phyloP scores from a whole-genome alignment of 2,888 invertebrate species.

The Pristionchus entomophagus region DNA sequence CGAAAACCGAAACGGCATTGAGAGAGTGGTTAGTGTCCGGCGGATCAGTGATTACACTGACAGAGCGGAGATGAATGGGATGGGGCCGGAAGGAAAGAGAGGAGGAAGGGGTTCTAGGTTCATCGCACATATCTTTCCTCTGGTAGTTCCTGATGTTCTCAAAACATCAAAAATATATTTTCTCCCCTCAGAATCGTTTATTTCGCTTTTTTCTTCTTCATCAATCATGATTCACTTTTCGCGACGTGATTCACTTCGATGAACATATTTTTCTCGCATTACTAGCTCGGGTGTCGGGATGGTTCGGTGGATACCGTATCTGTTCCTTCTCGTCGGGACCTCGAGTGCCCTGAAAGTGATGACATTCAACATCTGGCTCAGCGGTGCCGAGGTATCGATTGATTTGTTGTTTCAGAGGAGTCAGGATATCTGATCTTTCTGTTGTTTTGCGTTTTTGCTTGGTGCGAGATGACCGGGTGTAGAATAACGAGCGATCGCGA shows the following conservation, averaged over 20 bases:
- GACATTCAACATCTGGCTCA: conserved; percentile 71
- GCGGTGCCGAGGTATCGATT: conserved; percentile 31
- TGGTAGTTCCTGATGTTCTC: too few relatives aligned
- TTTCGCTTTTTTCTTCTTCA: too few relatives aligned
- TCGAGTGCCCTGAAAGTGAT: conserved; percentile 57
- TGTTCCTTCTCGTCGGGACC: neutral
- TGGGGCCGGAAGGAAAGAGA: neutral
- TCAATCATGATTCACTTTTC: neutral
- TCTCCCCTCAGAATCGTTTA: too few relatives aligned
- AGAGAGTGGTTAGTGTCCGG: neutral
- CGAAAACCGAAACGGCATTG: too few relatives aligned
- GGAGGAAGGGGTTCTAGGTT: neutral
- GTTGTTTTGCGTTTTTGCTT: too few relatives aligned
- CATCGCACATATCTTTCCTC: too few relatives aligned
- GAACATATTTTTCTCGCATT: neutral
- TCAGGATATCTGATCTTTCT: conserved; percentile 50
- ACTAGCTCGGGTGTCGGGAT: neutral
- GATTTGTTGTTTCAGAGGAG: neutral
- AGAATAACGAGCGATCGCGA: too few relatives aligned
- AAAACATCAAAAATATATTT: too few relatives aligned
- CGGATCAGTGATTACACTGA: conserved; percentile 1
- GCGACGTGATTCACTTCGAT: neutral
- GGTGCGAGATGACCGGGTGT: too few relatives aligned
- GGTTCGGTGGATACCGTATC: conserved; percentile 5
- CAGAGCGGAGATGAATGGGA: conserved; percentile 25